phyloP scores from a whole-genome alignment of 1,140 invertebrate genomes.

The Cyrtorhinus lividipennis region DNA sequence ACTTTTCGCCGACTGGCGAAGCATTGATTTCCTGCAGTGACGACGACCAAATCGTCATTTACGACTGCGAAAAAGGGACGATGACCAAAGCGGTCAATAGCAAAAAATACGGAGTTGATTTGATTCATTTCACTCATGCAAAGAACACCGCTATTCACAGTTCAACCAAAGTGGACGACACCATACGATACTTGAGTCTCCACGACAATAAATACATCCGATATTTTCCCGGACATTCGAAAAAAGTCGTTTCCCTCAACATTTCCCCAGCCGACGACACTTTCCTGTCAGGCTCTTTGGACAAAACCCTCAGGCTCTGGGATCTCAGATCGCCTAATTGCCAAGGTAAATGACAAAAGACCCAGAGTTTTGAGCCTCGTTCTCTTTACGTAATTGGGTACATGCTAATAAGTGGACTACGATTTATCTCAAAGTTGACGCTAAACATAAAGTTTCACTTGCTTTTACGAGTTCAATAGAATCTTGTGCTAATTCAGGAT shows the following conservation, averaged over 20 bases:
- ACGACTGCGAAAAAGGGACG: constrained; percentile 96
- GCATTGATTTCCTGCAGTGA: constrained; percentile 95
- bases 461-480: too few species aligned
- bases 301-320: constrained; percentile 94
- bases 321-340: constrained; percentile 93
- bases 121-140: constrained; percentile 97
- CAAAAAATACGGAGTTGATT: constrained; percentile 98
- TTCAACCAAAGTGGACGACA: constrained; percentile 98
- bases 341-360: constrained; percentile 54
- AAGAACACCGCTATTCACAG: constrained; percentile 97
- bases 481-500: too few species aligned
- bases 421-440: too few species aligned
- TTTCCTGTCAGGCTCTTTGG: constrained; percentile 94
- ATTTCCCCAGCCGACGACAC: constrained; percentile 97
- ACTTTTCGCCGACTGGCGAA: constrained; percentile 90
- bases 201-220: constrained; percentile 99
- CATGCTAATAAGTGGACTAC: too few species aligned
- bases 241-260: constrained; percentile 92
- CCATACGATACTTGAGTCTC: constrained; percentile 89
- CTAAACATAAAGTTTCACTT: too few species aligned
- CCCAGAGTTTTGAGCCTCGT: too few species aligned
- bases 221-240: constrained; percentile 86
- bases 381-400: too few species aligned
- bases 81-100: constrained; percentile 92
- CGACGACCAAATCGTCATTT: constrained; percentile 99